Conservation (phyloP, 1,140 invertebrate species). For the Philopotamus ludificatus region DNA sequence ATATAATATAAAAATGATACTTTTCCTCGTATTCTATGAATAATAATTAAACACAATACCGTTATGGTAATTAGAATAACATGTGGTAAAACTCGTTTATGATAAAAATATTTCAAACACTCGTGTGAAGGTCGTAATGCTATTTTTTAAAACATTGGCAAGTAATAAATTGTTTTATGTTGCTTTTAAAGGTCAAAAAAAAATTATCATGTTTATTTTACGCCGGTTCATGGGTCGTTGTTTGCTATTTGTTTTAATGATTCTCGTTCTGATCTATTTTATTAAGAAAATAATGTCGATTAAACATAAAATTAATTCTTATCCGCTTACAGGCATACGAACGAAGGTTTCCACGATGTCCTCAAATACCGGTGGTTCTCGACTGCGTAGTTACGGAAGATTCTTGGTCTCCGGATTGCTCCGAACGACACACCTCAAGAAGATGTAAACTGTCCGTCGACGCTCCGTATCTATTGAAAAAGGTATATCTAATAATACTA, state of each 20-base stretch:
- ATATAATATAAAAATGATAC: too few relatives aligned
- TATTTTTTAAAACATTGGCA: too few relatives aligned
- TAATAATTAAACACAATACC: too few relatives aligned
- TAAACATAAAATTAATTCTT: background rate
- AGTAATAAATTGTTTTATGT: too few relatives aligned
- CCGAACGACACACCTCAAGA: conserved; percentile 80
- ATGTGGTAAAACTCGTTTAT: too few relatives aligned
- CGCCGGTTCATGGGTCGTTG: background rate
- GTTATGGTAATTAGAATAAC: too few relatives aligned
- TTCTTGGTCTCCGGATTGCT: conserved; percentile 74
- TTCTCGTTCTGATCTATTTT: background rate
- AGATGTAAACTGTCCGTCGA: conserved; percentile 92
- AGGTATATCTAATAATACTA: conserved; percentile 59
- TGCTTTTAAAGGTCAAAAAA: too few relatives aligned
- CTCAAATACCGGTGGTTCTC: conserved; percentile 93
- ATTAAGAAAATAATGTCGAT: background rate
- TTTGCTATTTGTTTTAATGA: background rate
- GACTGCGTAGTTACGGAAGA: conserved; percentile 85
- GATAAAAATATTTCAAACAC: too few relatives aligned
- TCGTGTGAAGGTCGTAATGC: background rate
- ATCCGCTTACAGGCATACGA: conserved; percentile 78
- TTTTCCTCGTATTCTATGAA: too few relatives aligned
- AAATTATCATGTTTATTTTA: background rate
- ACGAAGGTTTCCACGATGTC: conserved; percentile 88
- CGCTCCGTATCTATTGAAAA: conserved; percentile 93